phyloP scores from a whole-genome alignment of 2,888 invertebrate species.

The Drosophila limbata region DNA sequence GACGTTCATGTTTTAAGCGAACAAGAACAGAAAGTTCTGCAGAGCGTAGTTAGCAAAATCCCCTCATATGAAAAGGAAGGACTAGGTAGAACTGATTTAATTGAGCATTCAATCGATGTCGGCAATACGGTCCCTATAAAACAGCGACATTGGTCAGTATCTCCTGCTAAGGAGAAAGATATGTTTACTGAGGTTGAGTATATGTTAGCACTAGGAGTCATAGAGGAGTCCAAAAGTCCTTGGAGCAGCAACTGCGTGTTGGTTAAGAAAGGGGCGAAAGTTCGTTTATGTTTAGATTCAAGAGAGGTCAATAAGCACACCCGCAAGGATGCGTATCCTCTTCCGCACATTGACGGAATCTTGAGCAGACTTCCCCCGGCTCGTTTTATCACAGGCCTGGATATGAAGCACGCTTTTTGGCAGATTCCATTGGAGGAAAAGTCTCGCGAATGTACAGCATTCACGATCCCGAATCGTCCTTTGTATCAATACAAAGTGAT shows the following conservation, averaged over 20 bases:
- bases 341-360: slow-evolving; percentile 2
- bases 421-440: neutral
- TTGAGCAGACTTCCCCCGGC: neutral
- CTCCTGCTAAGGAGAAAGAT: slow-evolving; percentile 1
- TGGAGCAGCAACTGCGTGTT: neutral
- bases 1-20: neutral
- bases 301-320: slow-evolving; percentile 1
- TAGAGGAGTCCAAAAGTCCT: neutral
- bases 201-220: slow-evolving; percentile 1
- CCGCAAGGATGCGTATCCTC: no score
- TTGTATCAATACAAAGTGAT: slow-evolving; percentile 4
- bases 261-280: no score
- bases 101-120: slow-evolving; percentile 4
- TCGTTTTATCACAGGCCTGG: neutral
- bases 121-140: neutral
- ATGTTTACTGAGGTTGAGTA: neutral
- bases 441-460: neutral
- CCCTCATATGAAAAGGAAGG: slow-evolving; percentile 5
- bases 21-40: neutral
- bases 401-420: slow-evolving; percentile 7
- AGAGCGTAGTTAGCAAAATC: neutral
- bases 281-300: neutral
- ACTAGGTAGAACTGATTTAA: slow-evolving; percentile 3
- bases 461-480: slow-evolving; percentile 1
- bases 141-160: slow-evolving; percentile 2